A percentile compares a stretch with the other conserved stretches of the same genome.
phyloP scores from a whole-genome alignment of 2,888 invertebrate genomes.

The Parapristionchus giblindavisi region DNA sequence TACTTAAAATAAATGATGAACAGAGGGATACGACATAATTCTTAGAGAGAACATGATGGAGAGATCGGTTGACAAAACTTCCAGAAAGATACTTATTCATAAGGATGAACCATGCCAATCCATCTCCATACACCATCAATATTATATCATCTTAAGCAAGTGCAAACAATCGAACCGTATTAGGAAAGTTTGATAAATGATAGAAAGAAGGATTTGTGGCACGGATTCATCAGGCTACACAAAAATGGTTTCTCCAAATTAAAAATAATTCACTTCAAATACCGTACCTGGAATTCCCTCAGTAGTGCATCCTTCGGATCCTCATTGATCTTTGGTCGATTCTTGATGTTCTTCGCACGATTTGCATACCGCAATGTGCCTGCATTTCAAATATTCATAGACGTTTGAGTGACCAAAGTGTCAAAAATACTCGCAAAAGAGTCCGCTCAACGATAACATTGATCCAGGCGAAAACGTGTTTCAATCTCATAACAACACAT shows the following conservation, averaged over 20 bases:
- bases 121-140: too few relatives aligned
- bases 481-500: too few relatives aligned
- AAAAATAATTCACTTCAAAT: not conserved
- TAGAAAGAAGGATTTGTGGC: not conserved
- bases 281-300: slow-evolving; percentile 90
- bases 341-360: slow-evolving; percentile 97
- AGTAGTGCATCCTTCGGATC: slow-evolving; percentile 98
- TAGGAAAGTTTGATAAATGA: not conserved
- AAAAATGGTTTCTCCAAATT: not conserved
- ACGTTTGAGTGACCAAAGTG: not conserved
- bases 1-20: too few relatives aligned
- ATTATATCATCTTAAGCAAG: too few relatives aligned
- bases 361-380: slow-evolving; percentile 80
- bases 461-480: too few relatives aligned
- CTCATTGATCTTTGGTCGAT: slow-evolving; percentile 96
- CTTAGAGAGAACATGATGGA: too few relatives aligned
- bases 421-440: not conserved
- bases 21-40: too few relatives aligned
- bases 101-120: too few relatives aligned
- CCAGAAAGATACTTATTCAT: too few relatives aligned
- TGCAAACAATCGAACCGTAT: not conserved
- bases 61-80: too few relatives aligned
- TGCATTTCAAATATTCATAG: not conserved
- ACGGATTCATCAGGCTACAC: not conserved
- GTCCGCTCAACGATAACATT: not conserved